phyloP scores from a whole-genome alignment of 2,797 vertebrate genomes.

The Poecilia gillii region DNA sequence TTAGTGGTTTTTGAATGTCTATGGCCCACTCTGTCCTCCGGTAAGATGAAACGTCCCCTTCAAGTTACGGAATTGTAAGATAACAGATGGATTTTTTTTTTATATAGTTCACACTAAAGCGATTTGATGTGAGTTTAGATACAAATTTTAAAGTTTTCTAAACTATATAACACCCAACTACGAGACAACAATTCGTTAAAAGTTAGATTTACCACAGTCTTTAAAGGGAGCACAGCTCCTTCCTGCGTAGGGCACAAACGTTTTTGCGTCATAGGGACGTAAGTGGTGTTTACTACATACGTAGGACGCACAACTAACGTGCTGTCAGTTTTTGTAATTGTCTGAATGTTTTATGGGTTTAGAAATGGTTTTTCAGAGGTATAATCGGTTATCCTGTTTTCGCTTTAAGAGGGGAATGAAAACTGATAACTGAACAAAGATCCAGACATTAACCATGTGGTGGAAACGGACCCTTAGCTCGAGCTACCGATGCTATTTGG shows the following conservation, averaged over 20 bases:
- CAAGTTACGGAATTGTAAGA: no score
- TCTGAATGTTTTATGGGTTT: not conserved
- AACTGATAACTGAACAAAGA: not conserved
- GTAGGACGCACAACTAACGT: not conserved
- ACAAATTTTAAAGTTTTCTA: not conserved
- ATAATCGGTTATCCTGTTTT: no score
- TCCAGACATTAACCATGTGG: conserved; percentile 56
- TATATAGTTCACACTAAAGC: not conserved
- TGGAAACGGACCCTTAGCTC: conserved; percentile 52
- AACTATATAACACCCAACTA: not conserved
- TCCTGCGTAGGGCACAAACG: not conserved
- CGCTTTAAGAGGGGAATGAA: not conserved
- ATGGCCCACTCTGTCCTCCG: no score
- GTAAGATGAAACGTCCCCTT: not conserved
- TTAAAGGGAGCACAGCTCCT: not conserved
- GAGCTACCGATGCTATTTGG: conserved; percentile 32
- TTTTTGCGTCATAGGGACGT: not conserved
- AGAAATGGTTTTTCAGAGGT: no score
- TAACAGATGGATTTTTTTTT: not conserved
- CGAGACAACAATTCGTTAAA: rapidly evolving
- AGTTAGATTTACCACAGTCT: not conserved
- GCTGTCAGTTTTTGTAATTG: not conserved
- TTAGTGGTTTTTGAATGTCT: not conserved
- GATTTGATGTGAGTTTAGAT: not conserved
- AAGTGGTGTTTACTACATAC: conserved; percentile 8